Conservation (phyloP, 2,888 invertebrate species). For the Diarsia dahlii region DNA sequence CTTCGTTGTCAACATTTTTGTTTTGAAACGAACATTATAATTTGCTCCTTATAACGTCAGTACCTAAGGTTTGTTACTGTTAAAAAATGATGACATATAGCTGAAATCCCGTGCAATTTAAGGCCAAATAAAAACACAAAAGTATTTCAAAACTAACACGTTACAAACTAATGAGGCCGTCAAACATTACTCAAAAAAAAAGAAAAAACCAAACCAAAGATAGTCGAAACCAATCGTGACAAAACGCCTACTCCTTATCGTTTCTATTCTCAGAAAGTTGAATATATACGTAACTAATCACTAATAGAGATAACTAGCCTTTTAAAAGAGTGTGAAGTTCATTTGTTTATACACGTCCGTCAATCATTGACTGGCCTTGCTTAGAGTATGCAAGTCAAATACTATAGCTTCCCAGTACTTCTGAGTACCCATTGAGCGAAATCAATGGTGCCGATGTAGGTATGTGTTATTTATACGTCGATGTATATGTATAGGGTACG, state of each 20-base stretch:
- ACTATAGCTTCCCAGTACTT: slow-evolving; percentile 27
- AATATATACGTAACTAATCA: slow-evolving; percentile 30
- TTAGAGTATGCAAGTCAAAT: slow-evolving; percentile 32
- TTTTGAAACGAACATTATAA: background rate
- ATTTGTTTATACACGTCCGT: slow-evolving; percentile 37
- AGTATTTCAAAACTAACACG: no score
- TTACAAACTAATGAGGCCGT: slow-evolving; percentile 6
- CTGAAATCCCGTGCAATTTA: no score
- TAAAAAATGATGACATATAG: no score
- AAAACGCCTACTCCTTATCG: slow-evolving; percentile 42
- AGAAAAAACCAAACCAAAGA: slow-evolving; percentile 16
- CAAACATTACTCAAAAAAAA: slow-evolving; percentile 39
- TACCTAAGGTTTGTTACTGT: no score
- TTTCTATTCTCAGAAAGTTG: slow-evolving; percentile 40
- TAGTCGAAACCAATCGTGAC: slow-evolving; percentile 39
- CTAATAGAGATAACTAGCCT: slow-evolving; percentile 32
- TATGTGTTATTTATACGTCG: slow-evolving; percentile 43
- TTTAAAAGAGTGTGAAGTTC: slow-evolving; percentile 22
- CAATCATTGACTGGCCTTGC: slow-evolving; percentile 33
- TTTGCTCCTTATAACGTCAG: background rate
- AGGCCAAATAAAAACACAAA: no score
- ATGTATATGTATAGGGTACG: slow-evolving; percentile 20
- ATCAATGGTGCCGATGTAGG: slow-evolving; percentile 45
- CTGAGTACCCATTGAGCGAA: slow-evolving; percentile 29
- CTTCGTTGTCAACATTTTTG: background rate